These are phyloP conservation scores for Criorhina ranunculi DNA, from an alignment of 2,888 invertebrate species.

Conservation along the genomic window DNA sequence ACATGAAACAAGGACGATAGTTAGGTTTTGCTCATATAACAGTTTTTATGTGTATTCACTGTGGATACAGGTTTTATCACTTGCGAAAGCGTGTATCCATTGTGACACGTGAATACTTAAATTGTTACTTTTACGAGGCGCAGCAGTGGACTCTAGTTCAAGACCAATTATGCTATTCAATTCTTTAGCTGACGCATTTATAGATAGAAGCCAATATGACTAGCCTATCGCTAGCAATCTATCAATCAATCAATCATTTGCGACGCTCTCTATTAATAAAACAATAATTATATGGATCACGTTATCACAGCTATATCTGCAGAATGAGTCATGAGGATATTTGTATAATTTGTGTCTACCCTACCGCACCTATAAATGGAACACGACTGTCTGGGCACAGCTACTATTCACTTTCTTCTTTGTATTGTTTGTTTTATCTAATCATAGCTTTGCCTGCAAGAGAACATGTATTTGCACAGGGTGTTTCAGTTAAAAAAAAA, in stretches of 20 bases:
- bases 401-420: no score
- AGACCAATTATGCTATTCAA: not conserved
- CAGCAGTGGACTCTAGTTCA: not conserved
- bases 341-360: no score
- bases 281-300: not conserved
- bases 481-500: no score
- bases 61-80: conserved; percentile 1
- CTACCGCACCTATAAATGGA: no score
- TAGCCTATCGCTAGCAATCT: not conserved
- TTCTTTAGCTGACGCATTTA: not conserved
- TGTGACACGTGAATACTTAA: conserved; percentile 10
- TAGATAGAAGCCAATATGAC: not conserved
- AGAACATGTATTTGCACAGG: no score
- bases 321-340: not conserved
- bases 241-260: not conserved
- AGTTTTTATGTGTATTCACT: not conserved
- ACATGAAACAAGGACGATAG: conserved; percentile 22
- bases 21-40: no score
- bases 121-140: not conserved
- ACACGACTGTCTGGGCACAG: no score
- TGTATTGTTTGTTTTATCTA: no score
- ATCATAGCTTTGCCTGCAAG: no score
- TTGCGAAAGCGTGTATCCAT: not conserved
- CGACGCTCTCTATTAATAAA: not conserved
- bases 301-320: not conserved